Base-by-base conservation (phyloP, 2,113 vertebrate genomes). In the Percopsis transmontana region DNA sequence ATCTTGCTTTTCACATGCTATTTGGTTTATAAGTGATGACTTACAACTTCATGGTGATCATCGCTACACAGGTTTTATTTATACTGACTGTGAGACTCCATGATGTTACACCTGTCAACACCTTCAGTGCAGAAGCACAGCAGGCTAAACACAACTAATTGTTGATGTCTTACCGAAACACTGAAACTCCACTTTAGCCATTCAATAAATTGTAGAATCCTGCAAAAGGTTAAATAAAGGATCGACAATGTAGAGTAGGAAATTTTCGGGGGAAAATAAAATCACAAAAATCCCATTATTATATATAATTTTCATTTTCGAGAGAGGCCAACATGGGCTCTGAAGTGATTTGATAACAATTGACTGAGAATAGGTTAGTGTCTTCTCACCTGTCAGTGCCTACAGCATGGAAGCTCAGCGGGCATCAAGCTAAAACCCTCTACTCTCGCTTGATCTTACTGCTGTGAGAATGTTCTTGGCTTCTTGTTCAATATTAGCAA, bases 271-370 rank as follows among this genome's bases (percentile, higher is more conserved):
- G n/a, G n/a, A n/a, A n/a, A n/a, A n/a, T n/a, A n/a, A n/a, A n/a
- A 33, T 33, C 27, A 33, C 5, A 5, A 33, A 33, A 33, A 33
- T 33, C 27, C 5, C 27, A 13, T 12, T 44, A 12, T 14, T 5
- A 14, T 13, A 0, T 16, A 14, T 15, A 6, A 44, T 14, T 56
- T 61, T 39, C 48, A 19, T 47, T 41, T 65, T 23, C 54, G 70
- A 51, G 62, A 50, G 56, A 21, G 3, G 42, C 8, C 12, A 14
- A 64, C 5, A 50, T 56, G 41, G 53, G 47, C 39, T 10, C 5
- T 72, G 64, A 77, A 75, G 75, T 61, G 80, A 79, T 75, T 68
- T 71, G 12, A 71, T 72, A 81, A 68, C 4, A n/a, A 48, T 7
- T 48, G 45, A 48, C 15, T 48, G 45, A 48, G 15, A 16, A 51